Evolutionary conservation across 1,140 invertebrate species (phyloP), one percentile per base, ranked within the genome.

Genomic region (Argopecten irradians): DNA sequence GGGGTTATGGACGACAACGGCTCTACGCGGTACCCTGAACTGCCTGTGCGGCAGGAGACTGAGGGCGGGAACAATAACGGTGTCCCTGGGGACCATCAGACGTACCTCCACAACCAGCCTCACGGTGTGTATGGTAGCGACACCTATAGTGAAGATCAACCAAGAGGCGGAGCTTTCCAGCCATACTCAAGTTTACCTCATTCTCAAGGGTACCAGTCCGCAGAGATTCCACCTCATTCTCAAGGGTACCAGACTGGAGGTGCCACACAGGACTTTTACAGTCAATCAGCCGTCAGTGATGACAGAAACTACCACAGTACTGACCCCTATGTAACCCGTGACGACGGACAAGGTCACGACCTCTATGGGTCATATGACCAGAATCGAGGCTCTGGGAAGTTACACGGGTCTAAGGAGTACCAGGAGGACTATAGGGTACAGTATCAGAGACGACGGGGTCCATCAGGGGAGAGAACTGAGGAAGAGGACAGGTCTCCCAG

Each of bases 41-140:
- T 90, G 32, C 89, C 89, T 33, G 91, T 91, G 39, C 33, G 92
- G 41, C 92, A 91, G 39, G 91, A 92, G 83, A 88, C 91, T 1
- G 92, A 93, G 82, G 92, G 92, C 11, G 92, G 92, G 0, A 92
- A 91, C 1, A 85, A 82, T 34, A 71, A 33, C 33, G 39, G 86
- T 46, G 86, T 43, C n/a, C 41, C 39, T 0, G 46, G 85, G 22
- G 88, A 92, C 86, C 85, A 83, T 16, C 83, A 88, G 84, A 84
- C 83, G 8, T 85, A 90, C 82, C 89, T 84, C 14, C 89, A 85
- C 41, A 85, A 85, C 41, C 87, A 90, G 28, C 71, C 86, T n/a
- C 86, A 86, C 33, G 35, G 34, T 85, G 87, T 82, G 0, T 84
- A 90, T 43, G 55, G 87, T 22, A 87, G 88, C 32, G 86, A 89